Percentiles rank a stretch among this genome's conserved stretches.
These are phyloP conservation scores for Diprion similis DNA, from an alignment of 1,140 invertebrate genomes.

Conservation along the genomic window DNA sequence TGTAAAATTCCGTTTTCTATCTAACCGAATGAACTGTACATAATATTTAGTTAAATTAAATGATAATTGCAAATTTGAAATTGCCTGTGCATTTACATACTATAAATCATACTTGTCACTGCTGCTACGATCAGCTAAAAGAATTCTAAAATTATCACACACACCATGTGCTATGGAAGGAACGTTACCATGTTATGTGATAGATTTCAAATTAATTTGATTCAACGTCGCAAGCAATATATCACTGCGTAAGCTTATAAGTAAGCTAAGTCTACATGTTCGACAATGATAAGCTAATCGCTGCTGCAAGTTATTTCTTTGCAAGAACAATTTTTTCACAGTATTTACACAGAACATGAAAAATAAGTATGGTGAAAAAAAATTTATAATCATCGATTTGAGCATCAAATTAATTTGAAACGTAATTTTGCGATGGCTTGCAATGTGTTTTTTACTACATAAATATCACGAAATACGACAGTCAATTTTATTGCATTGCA, in stretches of 20 bases:
- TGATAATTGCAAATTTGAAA: conserved; percentile 35
- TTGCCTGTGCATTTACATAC: conserved; percentile 37
- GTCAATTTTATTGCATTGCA: conserved; percentile 18
- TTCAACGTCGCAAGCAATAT: not conserved
- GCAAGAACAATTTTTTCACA: too few relatives aligned
- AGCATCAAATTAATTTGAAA: conserved; percentile 33
- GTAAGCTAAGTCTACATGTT: too few relatives aligned
- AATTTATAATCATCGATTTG: conserved; percentile 1
- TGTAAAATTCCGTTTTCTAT: conserved; percentile 36
- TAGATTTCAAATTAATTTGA: conserved; percentile 27
- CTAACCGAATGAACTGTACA: conserved; percentile 46
- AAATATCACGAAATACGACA: conserved; percentile 34
- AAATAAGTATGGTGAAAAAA: too few relatives aligned
- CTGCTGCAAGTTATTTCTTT: too few relatives aligned
- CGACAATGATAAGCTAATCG: too few relatives aligned
- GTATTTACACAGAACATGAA: too few relatives aligned
- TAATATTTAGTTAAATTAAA: conserved; percentile 51
- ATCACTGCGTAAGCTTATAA: too few relatives aligned
- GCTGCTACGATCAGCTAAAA: not conserved
- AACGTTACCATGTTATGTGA: not conserved
- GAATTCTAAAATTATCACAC: not conserved
- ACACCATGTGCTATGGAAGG: not conserved
- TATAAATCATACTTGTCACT: conserved; percentile 22
- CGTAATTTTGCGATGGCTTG: conserved; percentile 29
- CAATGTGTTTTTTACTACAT: conserved; percentile 38